These are phyloP conservation scores for Ladona fulva DNA, from an alignment of 1,140 invertebrate species.

Conservation along the genomic window DNA sequence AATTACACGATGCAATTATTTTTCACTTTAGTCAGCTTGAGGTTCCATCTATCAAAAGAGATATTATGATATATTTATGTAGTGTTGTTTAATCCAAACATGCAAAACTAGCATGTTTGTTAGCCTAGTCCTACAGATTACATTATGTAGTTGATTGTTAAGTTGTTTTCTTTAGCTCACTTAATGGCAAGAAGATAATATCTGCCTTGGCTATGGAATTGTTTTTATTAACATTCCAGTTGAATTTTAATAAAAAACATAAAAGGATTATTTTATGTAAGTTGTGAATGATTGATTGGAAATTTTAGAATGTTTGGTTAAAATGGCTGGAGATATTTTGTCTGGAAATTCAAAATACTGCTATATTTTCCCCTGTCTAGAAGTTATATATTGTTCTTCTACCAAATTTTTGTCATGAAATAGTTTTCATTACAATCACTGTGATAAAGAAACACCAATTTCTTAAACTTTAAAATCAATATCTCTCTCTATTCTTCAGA, in stretches of 20 bases:
- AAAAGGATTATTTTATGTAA: too few relatives aligned
- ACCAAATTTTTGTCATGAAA: too few relatives aligned
- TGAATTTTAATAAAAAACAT: too few relatives aligned
- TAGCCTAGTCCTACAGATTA: background rate
- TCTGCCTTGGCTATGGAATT: background rate
- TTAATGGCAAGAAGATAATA: background rate
- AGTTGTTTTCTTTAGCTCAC: background rate
- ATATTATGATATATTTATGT: background rate
- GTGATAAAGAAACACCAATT: too few relatives aligned
- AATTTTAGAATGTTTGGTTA: background rate
- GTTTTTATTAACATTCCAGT: background rate
- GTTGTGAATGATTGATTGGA: too few relatives aligned
- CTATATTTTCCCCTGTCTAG: background rate
- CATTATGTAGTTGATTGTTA: background rate
- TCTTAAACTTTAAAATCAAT: too few relatives aligned
- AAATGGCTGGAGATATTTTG: background rate
- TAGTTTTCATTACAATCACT: too few relatives aligned
- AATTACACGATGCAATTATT: too few relatives aligned
- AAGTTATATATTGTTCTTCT: background rate
- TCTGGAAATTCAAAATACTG: background rate
- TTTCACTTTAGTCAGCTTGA: too few relatives aligned
- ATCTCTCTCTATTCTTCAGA: too few relatives aligned
- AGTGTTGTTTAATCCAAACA: background rate
- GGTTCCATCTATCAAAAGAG: too few relatives aligned
- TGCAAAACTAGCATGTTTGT: background rate